Base-by-base conservation (phyloP, 2,888 invertebrate species). In the Rosalia funebris region DNA sequence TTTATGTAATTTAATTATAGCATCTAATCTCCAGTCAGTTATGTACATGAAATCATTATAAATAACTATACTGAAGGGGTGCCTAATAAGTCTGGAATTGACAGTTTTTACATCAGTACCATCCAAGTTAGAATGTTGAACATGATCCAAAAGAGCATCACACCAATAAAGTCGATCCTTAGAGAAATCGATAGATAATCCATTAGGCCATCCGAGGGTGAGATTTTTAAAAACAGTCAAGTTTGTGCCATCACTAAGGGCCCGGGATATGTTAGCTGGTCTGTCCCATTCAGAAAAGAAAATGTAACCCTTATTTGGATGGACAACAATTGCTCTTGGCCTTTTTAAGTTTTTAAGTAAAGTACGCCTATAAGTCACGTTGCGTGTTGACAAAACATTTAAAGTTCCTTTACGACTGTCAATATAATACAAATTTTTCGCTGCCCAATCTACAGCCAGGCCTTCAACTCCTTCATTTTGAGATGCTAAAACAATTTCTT, bases 391-490 rank as follows among this genome's bases (percentile, higher is more conserved):
- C 1, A 98, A 82, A 0, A 98, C 97, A 75, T 97, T 97, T 0
- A 98, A 83, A 0, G 96, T 96, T 64, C 97, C 97, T 79, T 96
- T 92, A 57, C 96, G 87, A 9, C 95, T 93, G 77, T 97, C 96
- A 53, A 98, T 96, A 80, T 96, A 97, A 82, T 96, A 97, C 3
- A 98, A 83, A 81, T 96, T 96, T 79, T 96, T 95, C 0, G 96
- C 91, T 0, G 92, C 94, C 97, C 97, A 98, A 79, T 98, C 96
- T 0, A 96, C 92, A 0, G 96, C 95, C 57, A 98, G 83, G 0
- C 97, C 96, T 83, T 98, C 97, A 0, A 97, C 96, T 0, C 97
- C 97, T 82, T 97, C 97, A 77, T 98, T 97, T 78, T 97, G 96
- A 0, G 96, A 96, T 0, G 97, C 96, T 32, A 97, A 80, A 0